Evolutionary conservation across 1,140 invertebrate species (phyloP).

Genomic region (Drosophila pectinifera): DNA sequence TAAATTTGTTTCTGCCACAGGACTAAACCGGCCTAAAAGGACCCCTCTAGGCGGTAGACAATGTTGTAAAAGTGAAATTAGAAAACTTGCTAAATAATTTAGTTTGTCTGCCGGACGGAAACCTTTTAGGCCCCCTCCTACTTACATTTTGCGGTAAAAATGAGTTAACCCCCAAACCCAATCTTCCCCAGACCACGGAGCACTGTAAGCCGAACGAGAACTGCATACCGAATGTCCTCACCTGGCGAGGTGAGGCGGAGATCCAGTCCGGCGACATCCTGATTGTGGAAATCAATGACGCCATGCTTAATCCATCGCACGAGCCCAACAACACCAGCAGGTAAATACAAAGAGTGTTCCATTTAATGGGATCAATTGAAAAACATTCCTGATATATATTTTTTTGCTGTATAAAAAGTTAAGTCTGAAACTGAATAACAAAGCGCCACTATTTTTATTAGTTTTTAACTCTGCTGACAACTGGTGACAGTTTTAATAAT

Average conservation of each 20-base stretch:
- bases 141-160: slow-evolving; percentile 32
- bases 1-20: slow-evolving; percentile 55
- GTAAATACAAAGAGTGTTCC: slow-evolving; percentile 38
- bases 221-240: slow-evolving; percentile 86
- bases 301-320: slow-evolving; percentile 84
- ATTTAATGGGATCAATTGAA: not conserved
- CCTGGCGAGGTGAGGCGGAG: slow-evolving; percentile 88
- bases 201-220: slow-evolving; percentile 85
- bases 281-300: slow-evolving; percentile 89
- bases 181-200: slow-evolving; percentile 85
- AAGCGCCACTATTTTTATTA: not conserved
- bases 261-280: slow-evolving; percentile 89
- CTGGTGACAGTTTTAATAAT: not conserved
- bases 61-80: slow-evolving; percentile 72
- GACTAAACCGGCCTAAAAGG: slow-evolving; percentile 30
- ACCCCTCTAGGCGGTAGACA: slow-evolving; percentile 11
- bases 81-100: slow-evolving; percentile 80
- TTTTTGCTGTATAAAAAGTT: not conserved
- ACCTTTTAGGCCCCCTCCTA: slow-evolving; percentile 56
- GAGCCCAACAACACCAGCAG: slow-evolving; percentile 76
- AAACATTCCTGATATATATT: not conserved
- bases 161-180: not conserved
- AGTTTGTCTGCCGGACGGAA: slow-evolving; percentile 36
- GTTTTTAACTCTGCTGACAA: not conserved
- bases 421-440: not conserved